phyloP scores from a whole-genome alignment of 2,113 vertebrate genomes.

The Ophiodon elongatus region DNA sequence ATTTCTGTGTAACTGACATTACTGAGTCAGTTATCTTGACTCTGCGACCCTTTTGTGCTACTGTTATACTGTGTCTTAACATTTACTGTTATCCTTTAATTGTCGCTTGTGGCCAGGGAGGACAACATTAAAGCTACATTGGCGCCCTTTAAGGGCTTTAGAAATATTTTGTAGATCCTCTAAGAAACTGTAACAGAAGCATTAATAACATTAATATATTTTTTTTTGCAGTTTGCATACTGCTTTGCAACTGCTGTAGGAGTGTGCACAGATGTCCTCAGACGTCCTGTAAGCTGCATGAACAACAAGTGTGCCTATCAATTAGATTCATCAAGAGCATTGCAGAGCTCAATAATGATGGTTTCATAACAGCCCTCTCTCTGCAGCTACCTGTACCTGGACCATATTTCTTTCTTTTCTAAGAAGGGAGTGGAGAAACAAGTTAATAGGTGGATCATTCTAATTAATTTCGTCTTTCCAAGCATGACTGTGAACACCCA shows the following conservation, averaged over 20 bases:
- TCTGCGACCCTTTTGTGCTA: background rate
- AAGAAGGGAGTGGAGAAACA: background rate
- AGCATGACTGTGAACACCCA: background rate
- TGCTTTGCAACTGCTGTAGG: background rate
- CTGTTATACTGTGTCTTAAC: background rate
- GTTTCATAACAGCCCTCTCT: background rate
- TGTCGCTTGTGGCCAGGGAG: background rate
- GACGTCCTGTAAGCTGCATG: no score
- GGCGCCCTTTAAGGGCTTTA: background rate
- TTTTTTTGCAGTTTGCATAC: background rate
- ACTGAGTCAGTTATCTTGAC: background rate
- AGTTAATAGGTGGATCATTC: background rate
- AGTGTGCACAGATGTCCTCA: background rate
- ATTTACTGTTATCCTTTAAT: background rate
- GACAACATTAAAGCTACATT: background rate
- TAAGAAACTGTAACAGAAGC: no score
- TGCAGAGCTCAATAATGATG: background rate
- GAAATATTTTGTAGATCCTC: background rate
- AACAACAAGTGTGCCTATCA: no score
- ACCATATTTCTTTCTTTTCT: background rate
- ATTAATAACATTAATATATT: no score
- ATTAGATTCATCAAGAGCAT: background rate
- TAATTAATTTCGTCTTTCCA: background rate
- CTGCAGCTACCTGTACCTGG: background rate
- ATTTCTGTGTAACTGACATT: background rate